Evolutionary conservation across 2,888 invertebrate species (phyloP).

Genomic region (Catocala sponsa): DNA sequence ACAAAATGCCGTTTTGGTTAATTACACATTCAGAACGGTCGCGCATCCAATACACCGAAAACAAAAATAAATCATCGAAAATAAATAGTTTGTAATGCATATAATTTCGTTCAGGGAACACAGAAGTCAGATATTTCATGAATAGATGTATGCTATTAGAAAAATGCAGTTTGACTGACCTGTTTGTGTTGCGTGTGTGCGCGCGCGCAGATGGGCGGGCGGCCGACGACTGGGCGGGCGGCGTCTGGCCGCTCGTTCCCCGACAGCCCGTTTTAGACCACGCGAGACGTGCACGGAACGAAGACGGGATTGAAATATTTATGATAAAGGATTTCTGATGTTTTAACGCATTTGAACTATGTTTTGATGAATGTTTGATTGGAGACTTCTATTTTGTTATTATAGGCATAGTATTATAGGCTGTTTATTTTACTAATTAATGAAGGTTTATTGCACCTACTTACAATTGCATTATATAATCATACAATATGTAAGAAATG

Average conservation of each 20-base stretch:
- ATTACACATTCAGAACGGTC: slow-evolving; percentile 64
- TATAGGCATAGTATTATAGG: no score
- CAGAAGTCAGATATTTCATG: slow-evolving; percentile 15
- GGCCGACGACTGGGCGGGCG: slow-evolving; percentile 85
- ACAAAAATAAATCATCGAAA: slow-evolving; percentile 54
- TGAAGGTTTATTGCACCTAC: no score
- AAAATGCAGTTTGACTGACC: slow-evolving; percentile 67
- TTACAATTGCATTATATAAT: no score
- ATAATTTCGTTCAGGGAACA: slow-evolving; percentile 5
- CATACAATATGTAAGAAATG: no score
- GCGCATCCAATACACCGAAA: slow-evolving; percentile 58
- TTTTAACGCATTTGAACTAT: not conserved
- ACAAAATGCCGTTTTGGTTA: slow-evolving; percentile 72
- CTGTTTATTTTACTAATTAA: no score
- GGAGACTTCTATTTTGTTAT: no score
- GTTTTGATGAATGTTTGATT: no score
- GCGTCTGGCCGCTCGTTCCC: slow-evolving; percentile 62
- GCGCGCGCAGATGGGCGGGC: slow-evolving; percentile 78
- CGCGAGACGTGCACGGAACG: slow-evolving; percentile 51
- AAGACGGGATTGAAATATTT: slow-evolving; percentile 12
- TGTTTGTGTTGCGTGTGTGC: slow-evolving; percentile 63
- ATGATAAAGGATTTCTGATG: not conserved
- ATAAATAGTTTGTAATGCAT: slow-evolving; percentile 10
- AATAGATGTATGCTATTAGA: slow-evolving; percentile 41
- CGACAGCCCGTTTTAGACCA: slow-evolving; percentile 40